A percentile compares a stretch with the other conserved stretches of the same genome.
Conservation (phyloP, 2,797 vertebrate genomes). For the Tarsius wallacei region DNA sequence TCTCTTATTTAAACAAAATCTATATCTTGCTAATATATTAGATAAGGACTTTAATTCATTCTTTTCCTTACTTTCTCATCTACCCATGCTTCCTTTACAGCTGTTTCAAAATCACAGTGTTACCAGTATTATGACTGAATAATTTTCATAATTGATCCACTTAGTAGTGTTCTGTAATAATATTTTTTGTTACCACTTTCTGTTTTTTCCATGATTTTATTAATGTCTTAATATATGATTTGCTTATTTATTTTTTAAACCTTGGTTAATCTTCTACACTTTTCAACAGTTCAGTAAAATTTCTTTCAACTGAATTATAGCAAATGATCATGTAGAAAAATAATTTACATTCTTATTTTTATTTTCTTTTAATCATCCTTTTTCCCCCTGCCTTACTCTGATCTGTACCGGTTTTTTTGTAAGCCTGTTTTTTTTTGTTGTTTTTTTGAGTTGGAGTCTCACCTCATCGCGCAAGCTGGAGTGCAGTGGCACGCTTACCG, state of each 20-base stretch:
- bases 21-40: background rate
- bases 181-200: background rate
- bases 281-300: background rate
- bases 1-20: background rate
- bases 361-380: background rate
- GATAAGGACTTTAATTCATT: background rate
- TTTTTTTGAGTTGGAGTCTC: no score
- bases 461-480: no score
- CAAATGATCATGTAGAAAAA: background rate
- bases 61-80: background rate
- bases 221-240: background rate
- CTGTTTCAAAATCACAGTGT: background rate
- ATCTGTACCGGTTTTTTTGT: background rate
- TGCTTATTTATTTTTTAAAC: background rate
- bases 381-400: background rate
- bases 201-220: conserved; percentile 18
- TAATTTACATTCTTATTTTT: background rate
- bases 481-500: no score
- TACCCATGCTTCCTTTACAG: background rate
- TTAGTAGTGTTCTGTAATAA: background rate
- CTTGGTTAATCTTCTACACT: background rate
- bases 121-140: background rate
- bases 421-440: background rate
- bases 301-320: background rate
- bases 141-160: background rate